Conservation (phyloP, 2,888 invertebrate genomes). For the Ormyrus pomaceus region DNA sequence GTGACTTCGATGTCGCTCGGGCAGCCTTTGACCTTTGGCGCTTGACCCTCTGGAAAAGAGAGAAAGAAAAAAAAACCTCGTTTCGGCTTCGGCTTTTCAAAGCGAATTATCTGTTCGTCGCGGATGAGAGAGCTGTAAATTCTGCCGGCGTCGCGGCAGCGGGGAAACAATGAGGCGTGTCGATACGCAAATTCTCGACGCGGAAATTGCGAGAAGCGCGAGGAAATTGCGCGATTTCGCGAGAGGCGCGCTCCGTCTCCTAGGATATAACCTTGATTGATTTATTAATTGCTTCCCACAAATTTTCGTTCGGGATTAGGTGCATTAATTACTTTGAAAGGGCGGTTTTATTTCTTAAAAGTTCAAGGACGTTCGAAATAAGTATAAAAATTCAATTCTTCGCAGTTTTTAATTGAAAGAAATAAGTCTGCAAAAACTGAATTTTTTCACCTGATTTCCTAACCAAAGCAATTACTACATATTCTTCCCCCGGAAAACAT, state of each 20-base stretch:
- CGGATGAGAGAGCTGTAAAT: conserved; percentile 10
- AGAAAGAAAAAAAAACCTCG: background rate
- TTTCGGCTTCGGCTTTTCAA: background rate
- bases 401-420: too few species aligned
- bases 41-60: conserved; percentile 73
- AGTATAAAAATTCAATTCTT: too few species aligned
- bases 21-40: conserved; percentile 76
- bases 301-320: background rate
- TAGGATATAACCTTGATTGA: background rate
- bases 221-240: background rate
- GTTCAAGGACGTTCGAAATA: too few species aligned
- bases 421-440: too few species aligned
- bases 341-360: too few species aligned
- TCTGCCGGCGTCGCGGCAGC: background rate
- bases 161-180: conserved; percentile 1
- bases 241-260: background rate
- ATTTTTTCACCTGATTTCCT: too few species aligned
- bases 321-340: too few species aligned
- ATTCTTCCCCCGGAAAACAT: too few species aligned
- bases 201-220: background rate
- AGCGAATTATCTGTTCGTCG: too few species aligned
- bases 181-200: background rate
- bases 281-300: background rate
- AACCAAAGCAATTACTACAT: too few species aligned
- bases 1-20: conserved; percentile 73